Base-by-base conservation (phyloP, 1,140 invertebrate genomes). In the Calephelis nemesis region DNA sequence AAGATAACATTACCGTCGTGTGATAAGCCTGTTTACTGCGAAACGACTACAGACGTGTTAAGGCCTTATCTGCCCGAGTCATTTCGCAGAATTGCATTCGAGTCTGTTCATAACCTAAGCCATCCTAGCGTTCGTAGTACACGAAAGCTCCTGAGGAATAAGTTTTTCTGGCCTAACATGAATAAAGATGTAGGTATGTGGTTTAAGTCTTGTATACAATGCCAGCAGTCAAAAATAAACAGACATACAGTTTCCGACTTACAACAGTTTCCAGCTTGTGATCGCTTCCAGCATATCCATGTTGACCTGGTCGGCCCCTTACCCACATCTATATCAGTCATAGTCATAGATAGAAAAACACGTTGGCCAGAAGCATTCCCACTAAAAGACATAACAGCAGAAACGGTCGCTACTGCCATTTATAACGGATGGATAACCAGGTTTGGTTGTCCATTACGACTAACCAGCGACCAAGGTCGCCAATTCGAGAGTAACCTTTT, bases 21-120 rank as follows among this genome's bases (percentile, higher is more conserved):
- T 42, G 42, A 42, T 42, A 42, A 42, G 42, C n/a, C 5, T 50
- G n/a, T 50, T 50, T n/a, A 50, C 49, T 50, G 49, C 49, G 49
- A 50, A 50, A 50, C 49, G 49, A 13, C 49, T 5, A 50, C 49
- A 15, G 49, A 50, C 49, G 49, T 50, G 49, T 11, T 7, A 13
- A 50, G 49, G 49, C 49, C 49, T 50, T 50, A 50, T 50, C n/a
- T 15, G 12, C 49, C 49, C 49, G 49, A 50, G 49, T 50, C n/a
- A 50, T 50, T 50, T 50, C 49, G 49, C 49, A 50, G 49, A 50
- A 50, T 50, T 13, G 49, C 49, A 50, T 50, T 50, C 49, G 49
- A 50, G 49, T 50, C 49, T 15, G 49, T 50, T 2, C 49, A 50
- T 12, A n/a, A n/a, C 49, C 0, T 50, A 50, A 50, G 12, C 13